phyloP scores from a whole-genome alignment of 37 sponge, comb jelly and placozoan species.

The Chondrosia reniformis region DNA sequence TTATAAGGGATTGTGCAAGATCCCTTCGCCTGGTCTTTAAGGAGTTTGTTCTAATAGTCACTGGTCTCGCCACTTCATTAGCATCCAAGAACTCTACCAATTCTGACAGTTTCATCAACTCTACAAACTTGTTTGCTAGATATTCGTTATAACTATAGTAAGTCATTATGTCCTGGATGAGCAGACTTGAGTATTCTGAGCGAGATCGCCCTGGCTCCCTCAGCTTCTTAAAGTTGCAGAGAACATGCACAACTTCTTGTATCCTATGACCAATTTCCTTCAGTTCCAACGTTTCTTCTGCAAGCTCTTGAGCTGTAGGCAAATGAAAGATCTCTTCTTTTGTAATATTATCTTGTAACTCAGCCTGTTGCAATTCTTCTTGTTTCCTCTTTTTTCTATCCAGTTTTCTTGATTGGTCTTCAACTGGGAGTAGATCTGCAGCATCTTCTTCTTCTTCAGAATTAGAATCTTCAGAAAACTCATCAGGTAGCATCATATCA shows the following conservation, averaged over 20 bases:
- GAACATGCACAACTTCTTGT: slow-evolving; percentile 68
- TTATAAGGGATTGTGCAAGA: slow-evolving; percentile 91
- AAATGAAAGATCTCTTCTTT: slow-evolving; percentile 49
- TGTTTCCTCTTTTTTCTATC: slow-evolving; percentile 23
- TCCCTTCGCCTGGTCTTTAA: slow-evolving; percentile 91
- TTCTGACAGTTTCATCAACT: slow-evolving; percentile 73
- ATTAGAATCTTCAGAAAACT: background rate
- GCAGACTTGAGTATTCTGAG: slow-evolving; percentile 63
- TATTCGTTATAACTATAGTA: slow-evolving; percentile 95
- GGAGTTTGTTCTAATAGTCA: slow-evolving; percentile 94
- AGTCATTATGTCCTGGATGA: slow-evolving; percentile 65
- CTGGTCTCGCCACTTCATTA: slow-evolving; percentile 86
- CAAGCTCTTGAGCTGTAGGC: slow-evolving; percentile 68
- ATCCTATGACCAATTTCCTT: slow-evolving; percentile 47
- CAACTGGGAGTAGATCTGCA: slow-evolving; percentile 17
- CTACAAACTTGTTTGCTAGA: slow-evolving; percentile 71
- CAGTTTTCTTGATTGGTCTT: slow-evolving; percentile 51
- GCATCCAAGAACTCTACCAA: slow-evolving; percentile 90
- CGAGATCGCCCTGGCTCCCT: slow-evolving; percentile 65
- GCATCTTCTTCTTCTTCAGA: slow-evolving; percentile 9
- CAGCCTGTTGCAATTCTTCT: slow-evolving; percentile 21
- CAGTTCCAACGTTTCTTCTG: slow-evolving; percentile 46
- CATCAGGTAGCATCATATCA: background rate
- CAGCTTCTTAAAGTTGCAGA: slow-evolving; percentile 81
- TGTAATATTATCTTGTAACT: slow-evolving; percentile 24